Evolutionary conservation across 1,140 invertebrate species (phyloP).

Genomic region (Orius insidiosus): DNA sequence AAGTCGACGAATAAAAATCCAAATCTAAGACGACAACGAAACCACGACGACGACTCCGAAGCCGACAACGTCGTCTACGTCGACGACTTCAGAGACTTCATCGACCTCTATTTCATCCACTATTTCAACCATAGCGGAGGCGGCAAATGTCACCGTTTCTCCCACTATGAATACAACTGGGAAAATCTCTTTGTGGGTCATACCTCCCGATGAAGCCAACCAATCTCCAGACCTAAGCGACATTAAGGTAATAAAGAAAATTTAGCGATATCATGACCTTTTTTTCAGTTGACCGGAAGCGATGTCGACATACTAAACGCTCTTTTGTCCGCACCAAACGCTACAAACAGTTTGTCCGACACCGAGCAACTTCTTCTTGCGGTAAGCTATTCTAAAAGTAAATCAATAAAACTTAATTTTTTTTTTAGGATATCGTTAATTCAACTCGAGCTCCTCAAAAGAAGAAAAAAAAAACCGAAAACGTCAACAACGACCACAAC

Average conservation of each 20-base stretch:
- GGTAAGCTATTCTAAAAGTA: constrained; percentile 14
- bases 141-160: constrained; percentile 3
- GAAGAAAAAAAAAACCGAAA: constrained; percentile 13
- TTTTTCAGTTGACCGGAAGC: constrained; percentile 13
- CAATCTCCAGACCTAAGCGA: constrained; percentile 4
- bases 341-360: constrained; percentile 10
- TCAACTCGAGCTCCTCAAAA: constrained; percentile 12
- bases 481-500: constrained; percentile 12
- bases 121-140: not conserved
- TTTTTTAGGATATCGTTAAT: constrained; percentile 11
- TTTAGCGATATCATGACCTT: not conserved
- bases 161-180: constrained; percentile 11
- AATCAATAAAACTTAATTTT: not conserved
- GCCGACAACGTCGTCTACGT: not conserved
- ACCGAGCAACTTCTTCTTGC: constrained; percentile 17
- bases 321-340: constrained; percentile 14
- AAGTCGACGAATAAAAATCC: not conserved
- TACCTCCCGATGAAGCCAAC: constrained; percentile 13
- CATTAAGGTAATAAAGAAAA: not conserved
- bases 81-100: constrained; percentile 2
- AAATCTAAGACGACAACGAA: no score
- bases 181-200: constrained; percentile 20
- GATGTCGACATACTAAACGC: constrained; percentile 17
- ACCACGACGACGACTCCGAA: not conserved
- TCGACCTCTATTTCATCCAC: not conserved